Evolutionary conservation across 2,113 vertebrate species (phyloP), one percentile per base, ranked within the genome.

Genomic region (Holacanthus passer): DNA sequence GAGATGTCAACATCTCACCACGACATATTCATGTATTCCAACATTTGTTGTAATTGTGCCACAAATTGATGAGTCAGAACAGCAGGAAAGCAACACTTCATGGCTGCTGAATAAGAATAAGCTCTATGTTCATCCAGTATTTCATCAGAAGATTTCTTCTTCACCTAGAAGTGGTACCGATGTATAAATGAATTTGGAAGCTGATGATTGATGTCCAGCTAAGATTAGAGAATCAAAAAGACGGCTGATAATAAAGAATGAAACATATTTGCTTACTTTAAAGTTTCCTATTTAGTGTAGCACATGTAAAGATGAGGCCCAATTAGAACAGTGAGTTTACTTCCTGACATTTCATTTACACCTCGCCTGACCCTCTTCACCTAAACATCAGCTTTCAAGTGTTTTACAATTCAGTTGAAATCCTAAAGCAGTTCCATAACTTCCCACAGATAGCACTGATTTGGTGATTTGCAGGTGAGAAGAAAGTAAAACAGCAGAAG

Each of bases 31-130:
- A 41, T 69, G 50, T 65, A 31, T 24, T 29, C 37, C 71, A 71
- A 43, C 65, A 45, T 81, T 79, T 64, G n/a, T 22, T 60, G 35
- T 59, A 24, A 53, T 47, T 59, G 9, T 60, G 66, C 52, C 43
- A 65, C 48, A 71, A 53, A 41, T 0, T 20, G 31, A 73, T 78
- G 73, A 78, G 27, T 78, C 63, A 43, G 70, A 60, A 19, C 74
- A 63, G 41, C 39, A 68, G 84, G 67, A 56, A 66, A 63, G 16
- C 58, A 24, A 32, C 22, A 16, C 45, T 39, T 66, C 41, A 7
- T n/a, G 35, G 69, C 50, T 5, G 60, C 59, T 47, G 59, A 72
- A n/a, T 72, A 4, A 39, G 48, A 72, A 35, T 29, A 7, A 66
- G 12, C 43, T 0, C 39, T 2, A 32, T 56, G 59, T 19, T 73